phyloP scores from a whole-genome alignment of 2,888 invertebrate species.

The Phyllotreta cruciferae region DNA sequence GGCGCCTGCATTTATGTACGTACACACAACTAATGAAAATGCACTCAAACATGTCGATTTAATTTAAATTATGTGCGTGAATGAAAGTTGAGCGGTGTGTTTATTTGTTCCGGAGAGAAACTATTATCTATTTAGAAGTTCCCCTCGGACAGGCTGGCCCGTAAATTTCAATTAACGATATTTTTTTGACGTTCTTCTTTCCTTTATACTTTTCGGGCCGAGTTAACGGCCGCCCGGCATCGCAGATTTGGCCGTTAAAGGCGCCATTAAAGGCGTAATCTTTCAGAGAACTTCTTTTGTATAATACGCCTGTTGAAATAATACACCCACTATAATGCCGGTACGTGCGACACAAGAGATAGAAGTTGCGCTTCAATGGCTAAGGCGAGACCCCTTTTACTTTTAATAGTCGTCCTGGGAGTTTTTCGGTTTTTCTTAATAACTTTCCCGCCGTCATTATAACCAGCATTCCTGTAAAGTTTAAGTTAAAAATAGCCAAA shows the following conservation, averaged over 20 bases:
- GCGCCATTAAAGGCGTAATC: slow-evolving; percentile 22
- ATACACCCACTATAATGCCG: slow-evolving; percentile 13
- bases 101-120: neutral
- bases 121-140: slow-evolving; percentile 5
- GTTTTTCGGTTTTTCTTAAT: slow-evolving; percentile 16
- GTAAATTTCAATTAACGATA: slow-evolving; percentile 28
- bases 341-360: slow-evolving; percentile 2
- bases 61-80: too few species aligned
- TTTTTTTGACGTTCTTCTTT: slow-evolving; percentile 27
- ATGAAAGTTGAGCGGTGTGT: too few species aligned
- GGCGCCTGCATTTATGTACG: neutral
- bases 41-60: too few species aligned
- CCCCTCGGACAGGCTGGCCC: slow-evolving; percentile 4
- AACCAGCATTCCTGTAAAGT: neutral
- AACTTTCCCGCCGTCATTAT: slow-evolving; percentile 1
- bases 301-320: slow-evolving; percentile 20
- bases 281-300: slow-evolving; percentile 21
- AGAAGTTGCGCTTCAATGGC: slow-evolving; percentile 1
- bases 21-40: too few species aligned
- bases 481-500: too few species aligned
- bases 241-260: slow-evolving; percentile 24
- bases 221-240: slow-evolving; percentile 18
- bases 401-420: slow-evolving; percentile 11
- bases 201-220: slow-evolving; percentile 17
- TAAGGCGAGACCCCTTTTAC: slow-evolving; percentile 12